Evolutionary conservation across 2,797 vertebrate genomes (phyloP), one percentile per base, ranked within the genome.

Genomic region (Pogonophryne albipinna): DNA sequence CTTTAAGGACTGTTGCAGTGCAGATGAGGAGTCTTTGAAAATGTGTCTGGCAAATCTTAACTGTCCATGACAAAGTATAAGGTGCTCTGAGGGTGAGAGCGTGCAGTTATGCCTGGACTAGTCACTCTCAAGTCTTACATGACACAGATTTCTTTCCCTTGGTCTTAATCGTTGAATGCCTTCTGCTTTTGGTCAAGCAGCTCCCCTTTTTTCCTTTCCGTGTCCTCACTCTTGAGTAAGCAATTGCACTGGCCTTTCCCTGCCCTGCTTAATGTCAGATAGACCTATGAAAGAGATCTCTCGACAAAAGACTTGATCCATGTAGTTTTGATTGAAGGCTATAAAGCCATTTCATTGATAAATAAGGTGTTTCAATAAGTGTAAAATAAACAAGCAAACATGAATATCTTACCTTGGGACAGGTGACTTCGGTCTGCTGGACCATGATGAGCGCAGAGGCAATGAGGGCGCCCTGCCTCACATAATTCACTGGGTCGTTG

Each of bases 401-500:
- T n/a, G 53, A 58, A 12, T 0, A 5, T 55, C 52, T 89, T 90
- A 99, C 98, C 96, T 99, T 99, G 67, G 98, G 98, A 91, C 98
- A 99, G 71, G 97, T 99, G 86, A 99, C 95, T 87, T 99, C 98
- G 0, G 96, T 97, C 94, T 99, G 98, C 72, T 99, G 98, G 91
- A 99, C 97, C 97, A 99, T 99, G 92, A 99, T 98, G 81, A 99
- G 96, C 55, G 98, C 98, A 1, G 98, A 99, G 20, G 98, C 95
- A 77, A 99, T 99, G 74, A 99, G 96, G 23, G 98, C 98, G 10
- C 98, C 98, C 84, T 99, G 98, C 86, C 98, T 95, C 67, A 99
- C 98, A 0, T 99, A 99, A 92, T 99, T 99, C 69, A 99, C 98
- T 0, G 98, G 98, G 89, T 99, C 98, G 1, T 99, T 99, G 85